A percentile compares a stretch with the other conserved stretches of the same genome.
Conservation (phyloP, 2,797 vertebrate genomes). For the Sorex maritimensis region DNA sequence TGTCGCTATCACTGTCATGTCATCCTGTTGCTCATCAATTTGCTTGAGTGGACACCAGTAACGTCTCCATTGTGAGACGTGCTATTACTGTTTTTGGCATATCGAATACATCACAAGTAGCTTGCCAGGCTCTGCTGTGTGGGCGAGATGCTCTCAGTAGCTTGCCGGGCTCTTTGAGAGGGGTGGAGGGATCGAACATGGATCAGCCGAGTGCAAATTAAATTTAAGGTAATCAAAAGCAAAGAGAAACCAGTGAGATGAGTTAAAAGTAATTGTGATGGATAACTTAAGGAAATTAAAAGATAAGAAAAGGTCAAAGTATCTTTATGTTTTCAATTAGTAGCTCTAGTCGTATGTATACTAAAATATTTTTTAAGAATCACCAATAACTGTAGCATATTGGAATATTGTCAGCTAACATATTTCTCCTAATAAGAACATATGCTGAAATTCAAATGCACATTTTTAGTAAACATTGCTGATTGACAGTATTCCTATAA, state of each 20-base stretch:
- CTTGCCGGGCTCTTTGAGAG: no score
- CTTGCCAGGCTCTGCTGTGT: no score
- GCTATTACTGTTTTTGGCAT: no score
- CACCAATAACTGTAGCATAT: neutral
- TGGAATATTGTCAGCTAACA: neutral
- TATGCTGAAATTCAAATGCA: no score
- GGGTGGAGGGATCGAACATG: no score
- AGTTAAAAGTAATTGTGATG: neutral
- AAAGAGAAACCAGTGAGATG: neutral
- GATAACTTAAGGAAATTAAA: neutral
- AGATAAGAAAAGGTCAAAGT: neutral
- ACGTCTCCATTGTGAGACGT: no score
- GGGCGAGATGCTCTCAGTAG: no score
- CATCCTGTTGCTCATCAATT: no score
- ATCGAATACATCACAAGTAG: no score
- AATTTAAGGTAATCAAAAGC: neutral
- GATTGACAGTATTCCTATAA: neutral
- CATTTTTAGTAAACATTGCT: neutral
- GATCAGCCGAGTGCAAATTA: no score
- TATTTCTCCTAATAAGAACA: neutral
- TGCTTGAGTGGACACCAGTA: no score
- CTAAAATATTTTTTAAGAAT: neutral
- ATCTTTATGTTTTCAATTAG: neutral
- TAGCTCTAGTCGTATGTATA: rapidly evolving
- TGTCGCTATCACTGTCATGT: no score